Conservation (phyloP, 2,797 vertebrate genomes). For the Muscicapa striata region DNA sequence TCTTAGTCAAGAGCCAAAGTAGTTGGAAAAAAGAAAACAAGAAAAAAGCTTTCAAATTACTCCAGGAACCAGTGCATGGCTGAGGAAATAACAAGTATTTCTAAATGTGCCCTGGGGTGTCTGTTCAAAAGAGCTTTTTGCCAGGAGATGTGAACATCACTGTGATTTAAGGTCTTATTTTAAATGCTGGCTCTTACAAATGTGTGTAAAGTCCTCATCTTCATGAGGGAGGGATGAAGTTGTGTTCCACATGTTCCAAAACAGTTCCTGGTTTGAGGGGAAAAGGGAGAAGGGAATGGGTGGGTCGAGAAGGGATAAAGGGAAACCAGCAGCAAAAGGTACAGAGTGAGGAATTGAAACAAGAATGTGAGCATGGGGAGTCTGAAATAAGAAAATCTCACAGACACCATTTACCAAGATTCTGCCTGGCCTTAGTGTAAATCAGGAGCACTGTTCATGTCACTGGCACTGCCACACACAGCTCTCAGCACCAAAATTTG, state of each 20-base stretch:
- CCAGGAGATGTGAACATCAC: neutral
- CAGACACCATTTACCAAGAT: neutral
- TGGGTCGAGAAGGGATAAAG: neutral
- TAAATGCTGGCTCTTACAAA: neutral
- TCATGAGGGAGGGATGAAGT: neutral
- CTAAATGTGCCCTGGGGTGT: neutral
- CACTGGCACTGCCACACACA: fast-evolving
- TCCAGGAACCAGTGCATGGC: neutral
- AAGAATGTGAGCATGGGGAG: neutral
- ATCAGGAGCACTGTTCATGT: neutral
- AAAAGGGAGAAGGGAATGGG: neutral
- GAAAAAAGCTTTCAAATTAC: neutral
- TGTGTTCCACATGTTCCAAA: neutral
- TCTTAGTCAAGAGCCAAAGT: neutral
- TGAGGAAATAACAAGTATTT: neutral
- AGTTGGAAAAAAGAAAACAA: neutral
- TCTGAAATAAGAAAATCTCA: neutral
- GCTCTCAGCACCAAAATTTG: neutral
- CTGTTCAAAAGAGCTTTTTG: neutral
- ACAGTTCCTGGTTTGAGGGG: neutral
- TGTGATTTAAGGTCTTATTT: neutral
- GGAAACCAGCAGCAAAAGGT: neutral
- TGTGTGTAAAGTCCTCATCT: fast-evolving
- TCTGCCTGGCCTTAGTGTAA: neutral
- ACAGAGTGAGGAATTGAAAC: neutral